phyloP scores from a whole-genome alignment of 2,113 vertebrate species.

The Orthonyx spaldingii region DNA sequence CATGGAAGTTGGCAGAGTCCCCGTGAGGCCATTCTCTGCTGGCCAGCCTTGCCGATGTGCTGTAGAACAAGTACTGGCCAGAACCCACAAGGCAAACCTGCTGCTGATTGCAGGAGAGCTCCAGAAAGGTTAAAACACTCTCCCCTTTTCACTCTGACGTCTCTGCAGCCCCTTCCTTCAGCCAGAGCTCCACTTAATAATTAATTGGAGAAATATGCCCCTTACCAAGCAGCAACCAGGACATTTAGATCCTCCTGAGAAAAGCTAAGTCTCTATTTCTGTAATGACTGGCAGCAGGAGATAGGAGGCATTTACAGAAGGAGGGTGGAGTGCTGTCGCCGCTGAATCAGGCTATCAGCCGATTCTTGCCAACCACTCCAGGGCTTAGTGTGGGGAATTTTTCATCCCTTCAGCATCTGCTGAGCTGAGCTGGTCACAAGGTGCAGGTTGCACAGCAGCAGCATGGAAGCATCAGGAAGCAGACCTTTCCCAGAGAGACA shows the following conservation, averaged over 20 bases:
- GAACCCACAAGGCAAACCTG: neutral
- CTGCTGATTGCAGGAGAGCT: neutral
- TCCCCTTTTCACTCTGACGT: neutral
- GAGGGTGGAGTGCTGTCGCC: neutral
- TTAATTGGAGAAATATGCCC: constrained; percentile 29
- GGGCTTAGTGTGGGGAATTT: neutral
- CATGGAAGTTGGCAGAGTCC: constrained; percentile 21
- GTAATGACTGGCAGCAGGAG: constrained; percentile 14
- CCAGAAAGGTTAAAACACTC: constrained; percentile 7
- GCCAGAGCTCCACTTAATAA: constrained; percentile 31
- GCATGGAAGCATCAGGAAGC: neutral
- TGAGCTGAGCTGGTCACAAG: neutral
- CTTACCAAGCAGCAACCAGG: constrained; percentile 16
- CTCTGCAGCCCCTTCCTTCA: constrained; percentile 28
- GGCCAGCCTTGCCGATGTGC: neutral
- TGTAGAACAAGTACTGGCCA: constrained; percentile 32
- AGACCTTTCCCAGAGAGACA: neutral
- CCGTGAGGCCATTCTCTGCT: constrained; percentile 23
- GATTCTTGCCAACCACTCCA: neutral
- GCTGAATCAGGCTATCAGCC: neutral
- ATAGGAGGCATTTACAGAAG: neutral
- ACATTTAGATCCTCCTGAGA: constrained; percentile 30
- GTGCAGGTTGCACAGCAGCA: neutral
- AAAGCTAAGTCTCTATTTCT: constrained; percentile 11
- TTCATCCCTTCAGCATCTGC: neutral